These are phyloP conservation scores for Piaya cayana DNA, from an alignment of 2,113 vertebrate genomes.

Conservation along the genomic window DNA sequence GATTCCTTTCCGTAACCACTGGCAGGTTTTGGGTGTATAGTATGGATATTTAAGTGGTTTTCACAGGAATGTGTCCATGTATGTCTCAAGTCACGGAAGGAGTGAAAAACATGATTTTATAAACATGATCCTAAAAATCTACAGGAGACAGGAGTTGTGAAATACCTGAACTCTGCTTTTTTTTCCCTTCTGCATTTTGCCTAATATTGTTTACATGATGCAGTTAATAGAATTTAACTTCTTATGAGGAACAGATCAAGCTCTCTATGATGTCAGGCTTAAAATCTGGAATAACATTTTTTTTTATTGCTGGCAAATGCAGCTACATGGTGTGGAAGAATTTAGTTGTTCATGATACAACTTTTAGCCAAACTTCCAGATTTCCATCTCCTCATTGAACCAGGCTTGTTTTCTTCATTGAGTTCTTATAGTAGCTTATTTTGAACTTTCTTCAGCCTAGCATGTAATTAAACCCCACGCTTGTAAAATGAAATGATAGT, in stretches of 20 bases:
- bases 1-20: not conserved
- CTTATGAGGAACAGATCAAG: not conserved
- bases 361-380: not conserved
- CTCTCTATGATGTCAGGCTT: conserved; percentile 23
- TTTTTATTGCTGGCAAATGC: conserved; percentile 64
- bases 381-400: conserved; percentile 33
- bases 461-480: not conserved
- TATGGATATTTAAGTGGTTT: conserved; percentile 21
- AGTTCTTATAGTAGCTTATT: not conserved
- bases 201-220: conserved; percentile 42
- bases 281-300: conserved; percentile 63
- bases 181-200: not conserved
- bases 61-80: not conserved
- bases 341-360: conserved; percentile 29
- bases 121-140: not conserved
- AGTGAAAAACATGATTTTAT: not conserved
- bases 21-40: not conserved
- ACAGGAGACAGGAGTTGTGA: not conserved
- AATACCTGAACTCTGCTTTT: not conserved
- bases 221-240: not conserved
- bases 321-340: conserved; percentile 28
- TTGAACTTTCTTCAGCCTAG: not conserved
- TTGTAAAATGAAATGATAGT: not conserved
- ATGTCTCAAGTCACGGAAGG: not conserved
- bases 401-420: not conserved